Percentiles rank a stretch among this genome's conserved stretches.
Conservation (phyloP, 2,888 invertebrate genomes). For the Eupeodes luniger region DNA sequence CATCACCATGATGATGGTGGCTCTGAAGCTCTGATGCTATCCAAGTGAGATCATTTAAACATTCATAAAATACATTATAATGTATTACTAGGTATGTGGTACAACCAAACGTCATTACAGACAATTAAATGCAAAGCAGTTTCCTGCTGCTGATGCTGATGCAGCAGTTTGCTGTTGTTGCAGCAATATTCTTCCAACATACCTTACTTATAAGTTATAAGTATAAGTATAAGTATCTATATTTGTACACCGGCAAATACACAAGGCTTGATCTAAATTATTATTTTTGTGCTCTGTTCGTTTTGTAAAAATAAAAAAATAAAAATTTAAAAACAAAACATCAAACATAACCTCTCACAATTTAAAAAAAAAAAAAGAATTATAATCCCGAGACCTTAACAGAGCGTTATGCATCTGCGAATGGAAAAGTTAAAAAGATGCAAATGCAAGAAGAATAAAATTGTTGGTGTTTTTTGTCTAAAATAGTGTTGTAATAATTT, state of each 20-base stretch:
- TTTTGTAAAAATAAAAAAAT: slow-evolving; percentile 38
- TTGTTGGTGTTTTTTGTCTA: slow-evolving; percentile 62
- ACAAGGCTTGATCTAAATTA: slow-evolving; percentile 73
- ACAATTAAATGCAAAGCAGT: slow-evolving; percentile 85
- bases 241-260: slow-evolving; percentile 52
- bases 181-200: slow-evolving; percentile 51
- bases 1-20: neutral
- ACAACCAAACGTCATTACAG: slow-evolving; percentile 83
- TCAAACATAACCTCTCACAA: slow-evolving; percentile 55
- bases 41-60: slow-evolving; percentile 64
- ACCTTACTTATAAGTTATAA: neutral
- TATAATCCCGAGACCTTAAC: slow-evolving; percentile 53
- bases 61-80: slow-evolving; percentile 54
- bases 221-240: neutral
- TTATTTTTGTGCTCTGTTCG: slow-evolving; percentile 73
- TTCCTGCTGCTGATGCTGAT: slow-evolving; percentile 83
- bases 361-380: slow-evolving; percentile 33
- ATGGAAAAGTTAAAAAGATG: slow-evolving; percentile 74
- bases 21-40: slow-evolving; percentile 44
- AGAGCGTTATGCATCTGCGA: slow-evolving; percentile 59
- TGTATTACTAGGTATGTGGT: slow-evolving; percentile 50
- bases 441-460: slow-evolving; percentile 68
- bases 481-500: slow-evolving; percentile 75
- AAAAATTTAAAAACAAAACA: slow-evolving; percentile 34
- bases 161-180: slow-evolving; percentile 64